These are phyloP conservation scores for Drosophila anomalata DNA, from an alignment of 2,888 invertebrate species.

Conservation along the genomic window DNA sequence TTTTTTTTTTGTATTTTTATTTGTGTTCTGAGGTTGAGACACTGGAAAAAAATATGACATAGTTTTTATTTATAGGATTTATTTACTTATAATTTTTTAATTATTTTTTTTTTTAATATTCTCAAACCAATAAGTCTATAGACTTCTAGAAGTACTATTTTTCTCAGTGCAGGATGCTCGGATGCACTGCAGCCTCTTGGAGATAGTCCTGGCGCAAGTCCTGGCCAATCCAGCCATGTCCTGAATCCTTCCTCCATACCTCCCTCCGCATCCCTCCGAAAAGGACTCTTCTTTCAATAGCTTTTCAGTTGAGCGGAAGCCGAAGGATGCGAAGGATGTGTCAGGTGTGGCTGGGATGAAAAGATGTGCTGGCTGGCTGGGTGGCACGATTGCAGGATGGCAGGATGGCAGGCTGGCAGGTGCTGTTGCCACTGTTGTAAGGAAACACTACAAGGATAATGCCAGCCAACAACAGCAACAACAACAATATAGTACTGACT, in stretches of 20 bases:
- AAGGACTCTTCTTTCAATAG: constrained; percentile 56
- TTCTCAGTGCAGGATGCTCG: constrained; percentile 8
- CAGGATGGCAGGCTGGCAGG: constrained; percentile 13
- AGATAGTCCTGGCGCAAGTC: constrained; percentile 38
- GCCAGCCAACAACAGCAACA: constrained; percentile 35
- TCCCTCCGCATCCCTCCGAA: background rate
- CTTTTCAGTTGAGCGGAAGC: constrained; percentile 48
- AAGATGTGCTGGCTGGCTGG: constrained; percentile 13
- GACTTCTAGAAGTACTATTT: background rate
- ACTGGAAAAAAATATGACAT: background rate
- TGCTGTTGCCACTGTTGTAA: constrained; percentile 48
- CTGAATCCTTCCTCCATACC: constrained; percentile 2
- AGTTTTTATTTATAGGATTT: background rate
- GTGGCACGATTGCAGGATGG: too few species aligned
- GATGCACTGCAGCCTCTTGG: constrained; percentile 21
- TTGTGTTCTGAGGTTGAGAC: background rate
- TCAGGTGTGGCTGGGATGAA: constrained; percentile 4
- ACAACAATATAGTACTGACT: background rate
- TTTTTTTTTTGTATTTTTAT: background rate
- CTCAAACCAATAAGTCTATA: too few species aligned
- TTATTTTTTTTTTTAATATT: background rate
- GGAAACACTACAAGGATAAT: constrained; percentile 49
- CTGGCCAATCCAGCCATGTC: constrained; percentile 19
- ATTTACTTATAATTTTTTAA: background rate
- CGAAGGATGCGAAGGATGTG: background rate